Conservation (phyloP, 2,797 vertebrate species). For the Sebastes oblongus region DNA sequence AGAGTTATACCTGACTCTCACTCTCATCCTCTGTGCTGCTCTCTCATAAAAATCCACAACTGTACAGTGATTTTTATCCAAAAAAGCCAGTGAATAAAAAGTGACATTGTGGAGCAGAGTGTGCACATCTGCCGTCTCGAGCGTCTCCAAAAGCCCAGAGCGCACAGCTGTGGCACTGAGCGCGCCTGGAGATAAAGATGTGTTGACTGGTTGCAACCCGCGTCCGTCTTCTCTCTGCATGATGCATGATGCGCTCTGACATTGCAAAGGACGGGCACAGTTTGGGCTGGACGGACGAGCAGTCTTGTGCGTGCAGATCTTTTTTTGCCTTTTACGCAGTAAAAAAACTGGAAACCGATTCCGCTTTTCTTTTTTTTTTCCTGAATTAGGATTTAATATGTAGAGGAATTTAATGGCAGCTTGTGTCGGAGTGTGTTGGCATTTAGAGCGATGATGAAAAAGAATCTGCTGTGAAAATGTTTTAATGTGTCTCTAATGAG, state of each 20-base stretch:
- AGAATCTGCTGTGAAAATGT: not conserved
- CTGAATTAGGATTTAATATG: not conserved
- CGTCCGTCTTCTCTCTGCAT: slow-evolving; percentile 21
- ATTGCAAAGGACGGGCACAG: slow-evolving; percentile 44
- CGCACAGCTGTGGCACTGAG: slow-evolving; percentile 68
- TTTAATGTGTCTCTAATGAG: not conserved
- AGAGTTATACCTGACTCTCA: not conserved
- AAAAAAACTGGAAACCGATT: not conserved
- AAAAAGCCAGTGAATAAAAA: slow-evolving; percentile 5
- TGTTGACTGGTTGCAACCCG: slow-evolving; percentile 48
- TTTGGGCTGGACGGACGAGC: not conserved
- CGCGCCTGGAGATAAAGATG: slow-evolving; percentile 58
- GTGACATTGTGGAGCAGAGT: slow-evolving; percentile 39
- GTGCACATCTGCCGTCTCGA: slow-evolving; percentile 42
- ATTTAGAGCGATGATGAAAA: not conserved
- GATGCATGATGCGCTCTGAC: slow-evolving; percentile 65
- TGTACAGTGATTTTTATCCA: not conserved
- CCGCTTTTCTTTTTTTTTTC: not conserved
- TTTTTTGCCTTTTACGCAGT: not conserved
- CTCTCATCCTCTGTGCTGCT: not conserved
- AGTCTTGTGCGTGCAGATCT: not conserved
- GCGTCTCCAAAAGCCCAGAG: slow-evolving; percentile 52
- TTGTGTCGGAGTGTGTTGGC: not conserved
- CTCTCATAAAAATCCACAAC: not conserved
- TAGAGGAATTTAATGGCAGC: not conserved